Evolutionary conservation across 2,888 invertebrate genomes (phyloP).

Genomic region (Choristoneura rosaceana): DNA sequence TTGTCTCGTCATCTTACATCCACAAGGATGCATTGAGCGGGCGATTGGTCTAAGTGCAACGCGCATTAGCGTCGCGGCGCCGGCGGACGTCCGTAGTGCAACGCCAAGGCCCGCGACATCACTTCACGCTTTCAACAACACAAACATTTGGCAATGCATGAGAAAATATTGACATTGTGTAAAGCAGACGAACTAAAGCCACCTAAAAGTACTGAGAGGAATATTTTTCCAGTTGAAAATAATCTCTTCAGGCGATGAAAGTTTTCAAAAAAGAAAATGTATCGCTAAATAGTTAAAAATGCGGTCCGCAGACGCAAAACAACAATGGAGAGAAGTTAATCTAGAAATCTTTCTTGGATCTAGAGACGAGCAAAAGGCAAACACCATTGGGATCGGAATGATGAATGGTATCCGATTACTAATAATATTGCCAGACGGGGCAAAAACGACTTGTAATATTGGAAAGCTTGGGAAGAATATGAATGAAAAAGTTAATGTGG

Average conservation of each 20-base stretch:
- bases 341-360: background rate
- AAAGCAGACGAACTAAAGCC: background rate
- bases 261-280: background rate
- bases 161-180: constrained; percentile 24
- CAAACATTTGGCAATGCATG: constrained; percentile 59
- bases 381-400: constrained; percentile 28
- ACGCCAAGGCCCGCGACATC: constrained; percentile 55
- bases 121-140: constrained; percentile 66
- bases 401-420: constrained; percentile 41
- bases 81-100: constrained; percentile 73
- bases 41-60: constrained; percentile 68
- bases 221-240: background rate
- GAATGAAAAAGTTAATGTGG: constrained; percentile 81
- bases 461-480: constrained; percentile 66
- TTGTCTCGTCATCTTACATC: constrained; percentile 42
- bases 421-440: constrained; percentile 44
- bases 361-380: constrained; percentile 18
- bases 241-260: background rate
- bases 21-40: constrained; percentile 52
- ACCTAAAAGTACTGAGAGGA: constrained; percentile 2
- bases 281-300: background rate
- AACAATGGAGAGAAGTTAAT: background rate
- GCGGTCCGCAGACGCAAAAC: background rate
- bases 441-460: constrained; percentile 63
- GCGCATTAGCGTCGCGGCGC: constrained; percentile 78